Evolutionary conservation across 2,113 vertebrate genomes (phyloP), one percentile per base, ranked within the genome.

Genomic region (Numida meleagris): DNA sequence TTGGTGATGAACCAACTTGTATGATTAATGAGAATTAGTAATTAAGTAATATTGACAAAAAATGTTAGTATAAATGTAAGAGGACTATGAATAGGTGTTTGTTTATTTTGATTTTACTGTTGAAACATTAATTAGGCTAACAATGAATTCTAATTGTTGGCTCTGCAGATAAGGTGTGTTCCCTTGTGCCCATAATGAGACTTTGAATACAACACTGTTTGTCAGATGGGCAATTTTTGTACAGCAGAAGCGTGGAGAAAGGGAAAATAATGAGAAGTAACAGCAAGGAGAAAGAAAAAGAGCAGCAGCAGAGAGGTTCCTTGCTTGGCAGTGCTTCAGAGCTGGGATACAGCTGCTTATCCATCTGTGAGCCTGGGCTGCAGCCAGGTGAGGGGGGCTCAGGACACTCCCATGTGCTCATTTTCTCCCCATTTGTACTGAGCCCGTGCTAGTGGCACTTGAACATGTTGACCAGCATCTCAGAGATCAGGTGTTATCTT

Each of bases 321-420:
- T 36, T 65, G 38, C 66, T 92, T 90, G 92, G 92, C 94, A 93
- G 48, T 0, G 0, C n/a, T 90, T 94, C 73, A 83, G 82, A 92
- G 68, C 51, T 19, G 76, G 57, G 88, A 81, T 79, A 85, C 95
- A 96, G 92, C 86, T 96, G 95, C 65, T 84, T 93, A 78, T 92
- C 86, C 95, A 94, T 95, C 94, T 93, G 90, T 68, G 77, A 86
- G 84, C 61, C 70, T 93, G 86, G 90, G 57, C 72, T 8, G 7
- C 43, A 86, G 92, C 73, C 96, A 96, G 78, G 29, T 0, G 3
- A 90, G 61, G 73, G 55, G 34, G 38, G 62, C 12, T 59, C 15
- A 17, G 75, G 82, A 61, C 68, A 29, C 58, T 48, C 79, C 58
- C 33, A 74, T 38, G 71, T 78, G 73, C 77, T 86, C 72, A 43